These are phyloP conservation scores for Lasioglossum oenotherae DNA, from an alignment of 2,888 invertebrate genomes.

Conservation along the genomic window DNA sequence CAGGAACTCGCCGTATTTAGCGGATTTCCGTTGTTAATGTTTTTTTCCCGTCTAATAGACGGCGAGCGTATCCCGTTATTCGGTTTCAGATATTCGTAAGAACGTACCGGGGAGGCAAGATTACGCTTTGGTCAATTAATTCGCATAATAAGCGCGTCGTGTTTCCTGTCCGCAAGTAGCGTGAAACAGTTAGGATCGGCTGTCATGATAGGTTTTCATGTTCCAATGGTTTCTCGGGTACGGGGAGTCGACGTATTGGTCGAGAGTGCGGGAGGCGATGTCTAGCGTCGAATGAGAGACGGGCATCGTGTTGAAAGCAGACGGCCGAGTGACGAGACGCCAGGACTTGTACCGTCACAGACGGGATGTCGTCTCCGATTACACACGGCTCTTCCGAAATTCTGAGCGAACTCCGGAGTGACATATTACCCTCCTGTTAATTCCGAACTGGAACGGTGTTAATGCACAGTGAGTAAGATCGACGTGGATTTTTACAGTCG, in stretches of 20 bases:
- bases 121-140: slow-evolving; percentile 46
- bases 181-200: slow-evolving; percentile 70
- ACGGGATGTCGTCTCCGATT: slow-evolving; percentile 79
- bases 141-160: slow-evolving; percentile 47
- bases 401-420: slow-evolving; percentile 58
- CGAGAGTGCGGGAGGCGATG: slow-evolving; percentile 69
- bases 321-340: slow-evolving; percentile 81
- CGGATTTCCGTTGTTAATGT: background rate
- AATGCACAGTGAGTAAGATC: slow-evolving; percentile 23
- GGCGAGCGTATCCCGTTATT: background rate
- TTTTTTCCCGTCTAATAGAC: background rate
- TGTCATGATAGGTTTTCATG: slow-evolving; percentile 75
- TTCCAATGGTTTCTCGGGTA: slow-evolving; percentile 68
- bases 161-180: slow-evolving; percentile 46
- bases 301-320: slow-evolving; percentile 78
- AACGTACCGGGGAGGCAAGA: background rate
- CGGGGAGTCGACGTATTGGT: slow-evolving; percentile 66
- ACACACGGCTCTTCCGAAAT: slow-evolving; percentile 75
- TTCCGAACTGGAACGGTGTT: slow-evolving; percentile 42
- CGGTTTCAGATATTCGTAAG: background rate
- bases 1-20: background rate
- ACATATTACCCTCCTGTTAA: slow-evolving; percentile 44
- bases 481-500: background rate
- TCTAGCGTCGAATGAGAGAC: slow-evolving; percentile 79
- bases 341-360: slow-evolving; percentile 74